Percentiles rank a stretch among this genome's conserved stretches.
Evolutionary conservation across 2,113 vertebrate species (phyloP).

Genomic region (Ctenomys sociabilis): DNA sequence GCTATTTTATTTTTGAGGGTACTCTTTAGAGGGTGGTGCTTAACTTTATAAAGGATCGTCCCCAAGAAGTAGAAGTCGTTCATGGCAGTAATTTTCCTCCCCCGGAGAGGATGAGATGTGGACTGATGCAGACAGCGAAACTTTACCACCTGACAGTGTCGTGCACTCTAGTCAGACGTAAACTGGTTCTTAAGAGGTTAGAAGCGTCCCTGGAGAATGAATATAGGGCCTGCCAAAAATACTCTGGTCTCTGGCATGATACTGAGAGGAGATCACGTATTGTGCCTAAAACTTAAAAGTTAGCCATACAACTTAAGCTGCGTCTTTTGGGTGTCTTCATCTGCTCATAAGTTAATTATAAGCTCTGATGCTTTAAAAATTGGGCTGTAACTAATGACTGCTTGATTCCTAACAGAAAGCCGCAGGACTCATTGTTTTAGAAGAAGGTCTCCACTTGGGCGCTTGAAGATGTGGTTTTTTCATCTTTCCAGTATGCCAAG

Average conservation of each 20-base stretch:
- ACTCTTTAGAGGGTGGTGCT: not conserved
- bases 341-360: not conserved
- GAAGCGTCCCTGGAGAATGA: slow-evolving; percentile 20
- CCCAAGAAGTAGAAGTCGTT: not conserved
- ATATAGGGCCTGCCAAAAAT: slow-evolving; percentile 19
- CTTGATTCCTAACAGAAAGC: slow-evolving; percentile 46
- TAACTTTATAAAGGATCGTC: not conserved
- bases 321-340: not conserved
- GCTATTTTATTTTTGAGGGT: not conserved
- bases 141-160: slow-evolving; percentile 40
- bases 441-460: not conserved
- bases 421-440: slow-evolving; percentile 8
- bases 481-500: slow-evolving; percentile 70
- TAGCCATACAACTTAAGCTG: not conserved
- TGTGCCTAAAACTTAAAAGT: not conserved
- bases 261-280: not conserved
- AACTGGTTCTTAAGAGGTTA: not conserved
- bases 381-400: not conserved
- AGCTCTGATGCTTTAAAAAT: not conserved
- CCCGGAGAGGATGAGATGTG: not conserved
- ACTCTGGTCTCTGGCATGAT: not conserved
- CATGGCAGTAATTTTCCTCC: not conserved
- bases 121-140: not conserved
- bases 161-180: slow-evolving; percentile 48
- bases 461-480: slow-evolving; percentile 55